phyloP scores from a whole-genome alignment of 2,113 vertebrate genomes.

The Aix galericulata region DNA sequence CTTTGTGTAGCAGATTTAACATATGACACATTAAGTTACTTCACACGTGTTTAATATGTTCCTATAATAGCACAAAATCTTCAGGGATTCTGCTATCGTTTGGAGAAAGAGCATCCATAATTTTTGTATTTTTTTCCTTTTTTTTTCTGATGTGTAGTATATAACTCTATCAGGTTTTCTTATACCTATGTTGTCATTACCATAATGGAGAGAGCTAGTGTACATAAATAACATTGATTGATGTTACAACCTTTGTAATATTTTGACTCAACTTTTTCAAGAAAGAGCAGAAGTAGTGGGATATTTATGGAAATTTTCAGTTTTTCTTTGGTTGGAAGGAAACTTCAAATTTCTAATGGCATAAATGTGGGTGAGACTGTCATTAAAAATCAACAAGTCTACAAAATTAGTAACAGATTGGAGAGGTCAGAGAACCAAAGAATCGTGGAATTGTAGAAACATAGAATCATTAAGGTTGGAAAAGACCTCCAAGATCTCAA shows the following conservation, averaged over 20 bases:
- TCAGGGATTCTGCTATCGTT: conserved; percentile 37
- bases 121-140: background rate
- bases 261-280: background rate
- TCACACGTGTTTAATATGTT: conserved; percentile 60
- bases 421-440: background rate
- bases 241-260: background rate
- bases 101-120: background rate
- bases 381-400: background rate
- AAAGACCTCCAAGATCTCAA: no score
- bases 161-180: background rate
- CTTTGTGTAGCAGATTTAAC: background rate
- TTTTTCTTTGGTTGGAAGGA: background rate
- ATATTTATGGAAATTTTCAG: background rate
- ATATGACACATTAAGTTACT: conserved; percentile 59
- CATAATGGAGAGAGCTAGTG: background rate
- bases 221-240: background rate
- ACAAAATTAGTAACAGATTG: background rate
- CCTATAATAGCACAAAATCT: conserved; percentile 52
- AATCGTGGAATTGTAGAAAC: background rate
- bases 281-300: background rate
- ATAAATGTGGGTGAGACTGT: background rate
- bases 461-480: no score
- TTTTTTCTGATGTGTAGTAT: conserved; percentile 7
- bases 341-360: background rate
- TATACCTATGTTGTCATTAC: background rate